Conservation (phyloP, 2,797 vertebrate species). For the Dallia pectoralis region DNA sequence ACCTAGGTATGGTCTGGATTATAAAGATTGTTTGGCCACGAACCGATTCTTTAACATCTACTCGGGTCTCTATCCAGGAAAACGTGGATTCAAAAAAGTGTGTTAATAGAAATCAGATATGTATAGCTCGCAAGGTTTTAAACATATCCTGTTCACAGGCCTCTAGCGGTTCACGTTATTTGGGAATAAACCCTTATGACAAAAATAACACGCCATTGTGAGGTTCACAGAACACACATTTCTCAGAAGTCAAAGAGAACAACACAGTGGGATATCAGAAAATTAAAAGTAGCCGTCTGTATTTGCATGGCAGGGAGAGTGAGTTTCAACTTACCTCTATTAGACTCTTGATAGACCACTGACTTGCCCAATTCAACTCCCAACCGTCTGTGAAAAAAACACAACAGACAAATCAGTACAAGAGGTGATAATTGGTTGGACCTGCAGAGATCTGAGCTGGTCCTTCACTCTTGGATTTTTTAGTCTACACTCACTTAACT, state of each 20-base stretch:
- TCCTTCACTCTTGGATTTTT: too few relatives aligned
- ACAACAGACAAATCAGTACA: constrained; percentile 3
- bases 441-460: too few relatives aligned
- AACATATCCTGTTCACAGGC: background rate
- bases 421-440: background rate
- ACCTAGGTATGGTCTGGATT: too few relatives aligned
- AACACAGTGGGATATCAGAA: background rate
- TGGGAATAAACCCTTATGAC: background rate
- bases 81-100: background rate
- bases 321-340: constrained; percentile 81
- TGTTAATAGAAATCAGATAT: background rate
- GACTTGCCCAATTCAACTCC: constrained; percentile 96
- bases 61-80: constrained; percentile 85
- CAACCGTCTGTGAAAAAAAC: constrained; percentile 78
- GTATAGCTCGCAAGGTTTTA: background rate
- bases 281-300: background rate
- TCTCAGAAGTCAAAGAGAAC: background rate
- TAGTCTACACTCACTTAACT: too few relatives aligned
- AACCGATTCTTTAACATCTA: constrained; percentile 97
- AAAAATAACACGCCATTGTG: background rate
- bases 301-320: background rate
- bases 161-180: background rate
- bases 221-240: background rate
- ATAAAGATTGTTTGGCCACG: constrained; percentile 90
- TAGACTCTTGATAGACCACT: constrained; percentile 94